Evolutionary conservation across 1,140 invertebrate species (phyloP).

Genomic region (Rhagoletis zephyria): DNA sequence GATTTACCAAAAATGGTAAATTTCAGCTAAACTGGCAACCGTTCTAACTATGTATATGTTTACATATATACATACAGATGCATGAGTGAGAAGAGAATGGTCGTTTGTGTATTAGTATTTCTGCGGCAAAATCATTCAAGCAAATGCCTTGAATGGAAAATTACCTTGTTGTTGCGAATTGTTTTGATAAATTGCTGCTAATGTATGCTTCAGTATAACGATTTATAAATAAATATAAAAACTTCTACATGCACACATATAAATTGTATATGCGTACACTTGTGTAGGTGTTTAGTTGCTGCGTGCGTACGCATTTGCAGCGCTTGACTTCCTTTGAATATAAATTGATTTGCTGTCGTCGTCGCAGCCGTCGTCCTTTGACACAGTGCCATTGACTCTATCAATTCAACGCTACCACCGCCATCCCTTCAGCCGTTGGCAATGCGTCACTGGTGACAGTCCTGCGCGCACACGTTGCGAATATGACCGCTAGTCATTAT

Average conservation of each 20-base stretch:
- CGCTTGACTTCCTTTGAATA: constrained; percentile 29
- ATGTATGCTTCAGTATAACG: background rate
- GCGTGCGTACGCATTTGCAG: constrained; percentile 3
- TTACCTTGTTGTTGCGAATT: constrained; percentile 35
- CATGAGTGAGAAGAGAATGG: no score
- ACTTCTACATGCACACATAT: background rate
- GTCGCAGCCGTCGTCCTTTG: background rate
- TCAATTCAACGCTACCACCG: no score
- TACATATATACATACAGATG: no score
- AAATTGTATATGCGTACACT: background rate
- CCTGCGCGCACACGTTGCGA: background rate
- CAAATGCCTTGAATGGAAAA: constrained; percentile 22
- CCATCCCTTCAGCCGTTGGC: background rate
- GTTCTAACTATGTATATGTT: no score
- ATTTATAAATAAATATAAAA: no score
- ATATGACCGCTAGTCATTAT: background rate
- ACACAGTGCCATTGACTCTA: background rate
- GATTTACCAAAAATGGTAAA: no score
- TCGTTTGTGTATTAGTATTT: no score
- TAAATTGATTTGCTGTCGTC: constrained; percentile 29
- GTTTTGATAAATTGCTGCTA: constrained; percentile 37
- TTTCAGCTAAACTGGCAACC: no score
- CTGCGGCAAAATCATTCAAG: background rate
- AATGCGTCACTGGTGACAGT: background rate
- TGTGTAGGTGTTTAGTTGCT: background rate